Evolutionary conservation across 2,113 vertebrate genomes (phyloP).

Genomic region (Pangasianodon gigas): DNA sequence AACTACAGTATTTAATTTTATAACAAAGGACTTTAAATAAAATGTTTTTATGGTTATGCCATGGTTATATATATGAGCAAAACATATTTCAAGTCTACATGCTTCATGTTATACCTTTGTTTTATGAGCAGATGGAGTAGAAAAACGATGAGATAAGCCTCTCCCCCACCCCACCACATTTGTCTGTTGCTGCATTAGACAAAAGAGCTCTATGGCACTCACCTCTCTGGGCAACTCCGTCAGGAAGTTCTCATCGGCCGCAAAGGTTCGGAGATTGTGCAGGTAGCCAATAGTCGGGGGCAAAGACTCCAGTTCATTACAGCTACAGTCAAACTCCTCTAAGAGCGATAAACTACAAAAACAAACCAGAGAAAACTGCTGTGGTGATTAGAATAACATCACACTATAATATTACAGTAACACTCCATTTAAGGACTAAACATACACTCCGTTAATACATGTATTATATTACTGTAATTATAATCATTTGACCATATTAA

Average conservation of each 20-base stretch:
- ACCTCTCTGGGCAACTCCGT: slow-evolving; percentile 93
- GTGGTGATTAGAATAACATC: slow-evolving; percentile 7
- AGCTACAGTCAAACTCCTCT: slow-evolving; percentile 98
- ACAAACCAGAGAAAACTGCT: slow-evolving; percentile 26
- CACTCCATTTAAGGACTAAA: background rate
- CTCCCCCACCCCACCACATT: background rate
- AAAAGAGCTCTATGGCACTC: slow-evolving; percentile 44
- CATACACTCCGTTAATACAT: background rate
- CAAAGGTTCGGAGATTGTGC: slow-evolving; percentile 89
- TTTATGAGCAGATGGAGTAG: background rate
- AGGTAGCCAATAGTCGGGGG: slow-evolving; percentile 94
- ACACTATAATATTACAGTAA: background rate
- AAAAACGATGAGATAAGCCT: background rate
- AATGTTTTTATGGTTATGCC: background rate
- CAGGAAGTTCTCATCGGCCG: slow-evolving; percentile 97
- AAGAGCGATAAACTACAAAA: slow-evolving; percentile 87
- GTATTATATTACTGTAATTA: background rate
- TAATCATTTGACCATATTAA: background rate
- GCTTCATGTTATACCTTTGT: background rate
- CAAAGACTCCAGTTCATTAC: slow-evolving; percentile 93
- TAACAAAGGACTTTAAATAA: background rate
- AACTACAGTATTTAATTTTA: background rate
- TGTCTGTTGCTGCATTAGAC: background rate
- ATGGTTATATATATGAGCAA: background rate
- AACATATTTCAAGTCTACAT: background rate